Base-by-base conservation (phyloP, 2,113 vertebrate genomes). In the Mormyrus lacerda region DNA sequence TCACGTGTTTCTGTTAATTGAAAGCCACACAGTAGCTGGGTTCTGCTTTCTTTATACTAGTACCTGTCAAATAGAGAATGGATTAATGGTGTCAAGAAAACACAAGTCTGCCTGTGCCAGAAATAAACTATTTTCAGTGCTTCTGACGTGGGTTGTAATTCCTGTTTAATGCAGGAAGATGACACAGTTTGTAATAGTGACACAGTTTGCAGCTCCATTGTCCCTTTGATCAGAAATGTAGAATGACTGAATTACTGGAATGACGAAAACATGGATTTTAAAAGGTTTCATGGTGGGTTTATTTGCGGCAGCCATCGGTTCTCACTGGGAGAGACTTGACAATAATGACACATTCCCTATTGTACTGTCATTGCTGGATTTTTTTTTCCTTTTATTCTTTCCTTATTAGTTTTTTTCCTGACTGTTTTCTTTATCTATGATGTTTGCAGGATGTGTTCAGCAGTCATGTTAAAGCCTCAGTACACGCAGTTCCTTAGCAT, bases 101-200 rank as follows among this genome's bases (percentile, higher is more conserved):
- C 24, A 50, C 83, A 27, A 48, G 83, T 85, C 83, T 85, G 44
- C 44, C 21, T 50, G 47, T 2, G 73, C 42, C 83, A 85, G 83
- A 21, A 48, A 27, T 48, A 85, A 85, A 47, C 45, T n/a, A 10
- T 42, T 79, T 79, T 79, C 73, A 27, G 82, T 85, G 24, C 42
- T n/a, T 85, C 42, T 48, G 83, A 85, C 21, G 35, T 50, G 44
- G 44, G 83, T 48, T 85, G 83, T 85, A 85, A 85, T 85, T 85
- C 44, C 21, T 47, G 19, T 84, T 84, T 84, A 84, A 44, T 84
- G 82, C 47, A 24, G 39, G 45, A 44, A 44, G 39, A 84, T 84
- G 82, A 45, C 24, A 47, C 82, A 47, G 39, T 84, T 69, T 84
- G 45, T 47, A 44, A 47, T 44, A 84, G 45, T 84, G 39, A 47